phyloP scores from a whole-genome alignment of 2,797 vertebrate genomes.

The Anabas testudineus region DNA sequence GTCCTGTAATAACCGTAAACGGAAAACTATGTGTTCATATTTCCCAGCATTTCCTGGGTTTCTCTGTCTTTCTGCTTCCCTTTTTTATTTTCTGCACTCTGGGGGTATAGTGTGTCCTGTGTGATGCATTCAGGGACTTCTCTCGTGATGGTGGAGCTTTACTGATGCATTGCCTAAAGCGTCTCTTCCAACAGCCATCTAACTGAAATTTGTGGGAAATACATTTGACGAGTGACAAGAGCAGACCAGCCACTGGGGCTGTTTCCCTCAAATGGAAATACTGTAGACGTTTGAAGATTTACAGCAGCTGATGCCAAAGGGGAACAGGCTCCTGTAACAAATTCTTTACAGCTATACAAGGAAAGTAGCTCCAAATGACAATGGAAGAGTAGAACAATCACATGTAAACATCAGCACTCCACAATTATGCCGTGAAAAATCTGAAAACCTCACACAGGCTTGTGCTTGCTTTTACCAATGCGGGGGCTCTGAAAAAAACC shows the following conservation, averaged over 20 bases:
- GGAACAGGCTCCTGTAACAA: no score
- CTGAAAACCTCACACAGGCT: neutral
- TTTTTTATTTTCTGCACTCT: conserved; percentile 34
- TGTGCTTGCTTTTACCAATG: neutral
- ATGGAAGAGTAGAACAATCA: neutral
- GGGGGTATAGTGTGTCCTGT: conserved; percentile 7
- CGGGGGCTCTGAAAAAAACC: neutral
- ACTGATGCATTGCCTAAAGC: conserved; percentile 40
- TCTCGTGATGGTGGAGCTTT: conserved; percentile 15
- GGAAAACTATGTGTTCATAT: conserved; percentile 29
- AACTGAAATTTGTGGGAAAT: conserved; percentile 38
- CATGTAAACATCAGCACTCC: neutral
- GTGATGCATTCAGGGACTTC: conserved; percentile 45
- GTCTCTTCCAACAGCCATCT: conserved; percentile 37
- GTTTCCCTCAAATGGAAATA: conserved; percentile 42
- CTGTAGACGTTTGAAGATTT: conserved; percentile 35
- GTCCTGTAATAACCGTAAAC: conserved; percentile 28
- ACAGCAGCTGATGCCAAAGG: conserved; percentile 11
- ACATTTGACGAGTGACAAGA: conserved; percentile 36
- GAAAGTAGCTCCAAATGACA: conserved; percentile 3
- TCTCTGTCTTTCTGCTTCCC: conserved; percentile 15
- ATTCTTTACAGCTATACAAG: neutral
- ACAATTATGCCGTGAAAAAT: neutral
- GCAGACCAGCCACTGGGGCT: conserved; percentile 27
- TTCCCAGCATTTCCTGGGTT: conserved; percentile 27